Base-by-base conservation (phyloP, 2,888 invertebrate genomes). In the Brassicogethes aeneus region DNA sequence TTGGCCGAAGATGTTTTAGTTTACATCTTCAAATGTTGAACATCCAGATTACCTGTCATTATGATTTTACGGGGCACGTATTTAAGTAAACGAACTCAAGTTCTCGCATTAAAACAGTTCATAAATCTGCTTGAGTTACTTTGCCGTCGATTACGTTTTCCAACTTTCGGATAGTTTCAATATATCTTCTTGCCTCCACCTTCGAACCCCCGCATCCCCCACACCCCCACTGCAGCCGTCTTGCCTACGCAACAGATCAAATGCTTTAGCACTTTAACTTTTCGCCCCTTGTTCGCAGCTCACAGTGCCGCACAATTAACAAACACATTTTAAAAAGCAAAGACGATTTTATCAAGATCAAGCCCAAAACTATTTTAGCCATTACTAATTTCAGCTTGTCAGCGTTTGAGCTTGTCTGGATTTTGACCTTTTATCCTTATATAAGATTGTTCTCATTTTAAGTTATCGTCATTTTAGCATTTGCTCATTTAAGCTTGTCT, bases 11-110 rank as follows among this genome's bases (percentile, higher is more conserved):
- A 54, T 50, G 51, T 49, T 48, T 52, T 48, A 53, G 53, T 55
- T 52, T 56, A 56, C 54, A 53, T 52, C 53, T 50, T 49, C 50
- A 41, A 48, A 51, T 50, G 50, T 42, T 48, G 49, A 51, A 48
- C 52, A 50, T 50, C 52, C 48, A 52, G 54, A 57, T 57, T 56
- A 57, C 57, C 57, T 57, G 57, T 55, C 57, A 55, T 57, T 57
- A 56, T 56, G 56, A 56, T 57, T 57, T 56, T 46, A 54, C 54
- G 10, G 50, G 50, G 50, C 50, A 53, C 55, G 57, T 54, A 57
- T 54, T 53, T 54, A 55, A 52, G 51, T 48, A 54, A 56, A 55
- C 54, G 51, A 52, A 52, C 54, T 10, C 51, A 54, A 54, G 47
- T 56, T 56, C 51, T 46, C 44, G 43, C 52, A 53, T 54, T 57